Base-by-base conservation (phyloP, 2,113 vertebrate species). In the Campylomormyrus numenius region DNA sequence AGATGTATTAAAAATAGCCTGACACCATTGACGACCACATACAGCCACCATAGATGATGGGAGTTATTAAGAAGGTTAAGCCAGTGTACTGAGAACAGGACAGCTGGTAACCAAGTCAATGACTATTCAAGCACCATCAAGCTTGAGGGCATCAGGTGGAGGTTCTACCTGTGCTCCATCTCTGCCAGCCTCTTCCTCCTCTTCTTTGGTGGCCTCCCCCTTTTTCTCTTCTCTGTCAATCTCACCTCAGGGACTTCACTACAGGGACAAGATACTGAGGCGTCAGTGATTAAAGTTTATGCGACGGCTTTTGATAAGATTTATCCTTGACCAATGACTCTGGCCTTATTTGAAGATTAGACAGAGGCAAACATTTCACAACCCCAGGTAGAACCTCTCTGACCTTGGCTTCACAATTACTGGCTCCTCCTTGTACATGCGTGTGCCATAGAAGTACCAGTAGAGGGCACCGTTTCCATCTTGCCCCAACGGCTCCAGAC, bases 371-470 rank as follows among this genome's bases (percentile, higher is more conserved):
- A 39, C 13, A 24, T 48, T 27, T 24, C 83, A 4, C 42, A 24
- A 27, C 5, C 86, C 31, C 17, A 53, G 31, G n/a, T 39, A 56
- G 10, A 50, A 17, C 52, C n/a, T 66, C 58, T 17, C 84, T 90
- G 95, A 99, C 98, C 97, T 96, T 94, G 94, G 94, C 88, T 93
- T 96, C 15, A 92, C 94, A 92, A 88, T 92, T n/a, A 95, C 91
- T 0, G 97, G 97, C 56, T 98, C 97, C 91, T 99, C 98, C 94
- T 99, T 99, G 95, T 99, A 99, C 96, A 99, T 97, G 39, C 98
- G 95, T 0, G 98, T 99, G 90, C 98, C 98, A 0, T 99, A 99
- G 93, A 99, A 99, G 94, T 99, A 99, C 98, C 98, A 99, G 92
- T 99, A 99, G 94, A 98, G 96, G 92, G 98, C 98, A 2, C 98